Conservation (phyloP, 2,888 invertebrate species). For the Nephrotoma appendiculata region DNA sequence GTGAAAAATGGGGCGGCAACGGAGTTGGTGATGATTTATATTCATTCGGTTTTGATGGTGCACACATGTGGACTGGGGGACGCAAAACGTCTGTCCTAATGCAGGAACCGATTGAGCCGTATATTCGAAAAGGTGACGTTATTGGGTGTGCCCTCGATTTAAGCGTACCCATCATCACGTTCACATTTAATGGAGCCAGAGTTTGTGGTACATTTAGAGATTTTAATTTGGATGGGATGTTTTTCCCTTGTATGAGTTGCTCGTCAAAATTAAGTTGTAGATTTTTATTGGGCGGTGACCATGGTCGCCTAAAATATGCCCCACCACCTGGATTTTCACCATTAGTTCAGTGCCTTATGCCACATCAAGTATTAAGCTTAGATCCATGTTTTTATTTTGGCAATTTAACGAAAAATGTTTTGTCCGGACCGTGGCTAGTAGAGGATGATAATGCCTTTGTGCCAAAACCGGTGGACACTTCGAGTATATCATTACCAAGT, state of each 20-base stretch:
- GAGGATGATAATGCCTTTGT: slow-evolving; percentile 92
- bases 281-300: slow-evolving; percentile 93
- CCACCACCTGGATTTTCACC: slow-evolving; percentile 94
- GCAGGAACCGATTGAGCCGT: slow-evolving; percentile 53
- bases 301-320: slow-evolving; percentile 85
- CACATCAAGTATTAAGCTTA: slow-evolving; percentile 78
- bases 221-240: slow-evolving; percentile 97
- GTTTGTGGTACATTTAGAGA: slow-evolving; percentile 83
- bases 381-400: slow-evolving; percentile 98
- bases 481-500: slow-evolving; percentile 63
- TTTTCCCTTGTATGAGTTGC: slow-evolving; percentile 94
- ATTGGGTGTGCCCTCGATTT: slow-evolving; percentile 89
- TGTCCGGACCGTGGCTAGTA: slow-evolving; percentile 83
- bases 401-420: slow-evolving; percentile 75
- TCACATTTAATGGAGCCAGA: slow-evolving; percentile 84
- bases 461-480: slow-evolving; percentile 87
- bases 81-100: slow-evolving; percentile 59
- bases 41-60: slow-evolving; percentile 95
- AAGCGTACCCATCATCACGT: slow-evolving; percentile 84
- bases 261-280: slow-evolving; percentile 91
- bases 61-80: slow-evolving; percentile 88
- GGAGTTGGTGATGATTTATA: slow-evolving; percentile 97
- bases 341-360: slow-evolving; percentile 82
- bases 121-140: slow-evolving; percentile 83
- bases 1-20: slow-evolving; percentile 98